Evolutionary conservation across 2,888 invertebrate species (phyloP).

Genomic region (Clitarchus hookeri): DNA sequence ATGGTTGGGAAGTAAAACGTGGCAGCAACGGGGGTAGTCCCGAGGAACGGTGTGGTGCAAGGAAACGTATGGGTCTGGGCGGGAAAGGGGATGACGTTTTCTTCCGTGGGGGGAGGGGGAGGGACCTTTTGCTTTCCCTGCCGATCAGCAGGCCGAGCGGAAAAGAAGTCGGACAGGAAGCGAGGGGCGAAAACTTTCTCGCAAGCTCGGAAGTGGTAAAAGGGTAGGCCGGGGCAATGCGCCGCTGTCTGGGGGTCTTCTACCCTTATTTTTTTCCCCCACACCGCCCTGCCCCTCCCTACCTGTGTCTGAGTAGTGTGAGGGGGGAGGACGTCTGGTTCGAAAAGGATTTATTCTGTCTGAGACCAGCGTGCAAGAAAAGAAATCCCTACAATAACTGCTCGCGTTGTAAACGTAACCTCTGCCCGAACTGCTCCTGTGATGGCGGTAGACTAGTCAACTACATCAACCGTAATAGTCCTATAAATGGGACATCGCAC

Average conservation of each 20-base stretch:
- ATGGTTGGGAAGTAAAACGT: not conserved
- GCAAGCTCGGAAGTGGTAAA: conserved; percentile 9
- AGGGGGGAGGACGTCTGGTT: no score
- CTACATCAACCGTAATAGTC: no score
- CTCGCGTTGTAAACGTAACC: no score
- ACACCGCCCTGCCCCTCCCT: no score
- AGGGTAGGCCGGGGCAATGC: not conserved
- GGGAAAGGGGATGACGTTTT: not conserved
- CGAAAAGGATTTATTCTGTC: no score
- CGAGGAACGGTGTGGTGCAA: not conserved
- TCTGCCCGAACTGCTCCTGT: no score
- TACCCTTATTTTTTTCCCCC: not conserved
- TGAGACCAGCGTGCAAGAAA: no score
- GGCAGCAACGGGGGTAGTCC: not conserved
- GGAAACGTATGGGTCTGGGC: not conserved
- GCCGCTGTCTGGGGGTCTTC: not conserved
- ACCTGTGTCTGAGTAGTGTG: no score
- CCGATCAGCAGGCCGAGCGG: conserved; percentile 14
- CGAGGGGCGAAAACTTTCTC: not conserved
- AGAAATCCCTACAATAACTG: no score
- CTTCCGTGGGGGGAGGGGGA: no score
- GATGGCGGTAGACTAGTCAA: no score
- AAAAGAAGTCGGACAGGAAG: conserved; percentile 14
- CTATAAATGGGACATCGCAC: no score
- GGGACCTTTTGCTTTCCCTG: not conserved